Conservation (phyloP, 2,797 vertebrate species). For the Phrynocephalus forsythii region DNA sequence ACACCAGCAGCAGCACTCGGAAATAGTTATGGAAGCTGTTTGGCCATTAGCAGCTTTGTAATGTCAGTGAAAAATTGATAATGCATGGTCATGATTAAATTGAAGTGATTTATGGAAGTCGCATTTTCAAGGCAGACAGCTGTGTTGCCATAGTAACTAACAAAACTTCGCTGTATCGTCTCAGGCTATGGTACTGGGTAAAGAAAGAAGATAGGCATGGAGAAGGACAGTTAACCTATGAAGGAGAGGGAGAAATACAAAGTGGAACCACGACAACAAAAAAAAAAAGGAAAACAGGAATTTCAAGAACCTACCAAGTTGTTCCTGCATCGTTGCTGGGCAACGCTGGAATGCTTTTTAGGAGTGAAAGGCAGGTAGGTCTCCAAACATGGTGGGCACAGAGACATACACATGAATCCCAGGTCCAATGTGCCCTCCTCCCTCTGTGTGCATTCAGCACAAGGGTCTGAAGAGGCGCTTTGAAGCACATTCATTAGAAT, state of each 20-base stretch:
- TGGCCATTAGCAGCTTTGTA: constrained; percentile 41
- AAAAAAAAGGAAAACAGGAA: background rate
- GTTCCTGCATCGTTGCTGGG: background rate
- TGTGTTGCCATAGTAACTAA: constrained; percentile 22
- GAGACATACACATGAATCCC: no score
- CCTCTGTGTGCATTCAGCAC: no score
- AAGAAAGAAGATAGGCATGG: background rate
- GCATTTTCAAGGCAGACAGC: constrained; percentile 8
- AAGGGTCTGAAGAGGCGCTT: background rate
- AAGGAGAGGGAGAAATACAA: background rate
- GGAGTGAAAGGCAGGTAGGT: no score
- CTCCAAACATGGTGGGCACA: no score
- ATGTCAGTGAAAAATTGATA: constrained; percentile 33
- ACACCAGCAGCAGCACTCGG: background rate
- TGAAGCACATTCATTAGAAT: background rate
- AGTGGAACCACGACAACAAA: background rate
- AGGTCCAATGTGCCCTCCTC: no score
- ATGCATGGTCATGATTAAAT: constrained; percentile 31
- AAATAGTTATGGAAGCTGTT: constrained; percentile 25
- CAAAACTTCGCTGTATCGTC: background rate
- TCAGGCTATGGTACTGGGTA: background rate
- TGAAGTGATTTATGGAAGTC: constrained; percentile 11
- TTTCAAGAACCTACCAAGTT: background rate
- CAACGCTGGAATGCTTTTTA: no score
- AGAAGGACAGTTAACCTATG: background rate